Evolutionary conservation across 2,797 vertebrate genomes (phyloP), one percentile per base, ranked within the genome.

Genomic region (Acrocephalus scirpaceus): DNA sequence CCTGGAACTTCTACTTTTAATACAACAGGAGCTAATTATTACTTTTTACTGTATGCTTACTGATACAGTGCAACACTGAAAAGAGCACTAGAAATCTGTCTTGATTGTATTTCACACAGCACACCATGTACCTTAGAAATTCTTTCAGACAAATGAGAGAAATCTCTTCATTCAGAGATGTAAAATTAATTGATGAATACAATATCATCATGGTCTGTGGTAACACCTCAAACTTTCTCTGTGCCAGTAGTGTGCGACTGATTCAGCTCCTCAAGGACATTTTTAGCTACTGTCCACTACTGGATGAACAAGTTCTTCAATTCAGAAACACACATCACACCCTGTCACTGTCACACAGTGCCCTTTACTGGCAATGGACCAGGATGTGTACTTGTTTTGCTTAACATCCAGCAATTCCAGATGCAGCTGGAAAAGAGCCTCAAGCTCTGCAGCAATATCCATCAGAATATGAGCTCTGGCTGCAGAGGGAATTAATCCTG

Each of bases 351-450:
- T 78, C 75, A 44, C 67, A 62, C 66, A 42, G 22, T 15, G 62
- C 10, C 27, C 17, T 93, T 60, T 27, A 13, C 75, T 48, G 58
- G 58, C 67, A 88, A 10, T 4, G 10, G 34, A 51, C 50, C 58
- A 81, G 53, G 38, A 47, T 54, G 34, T 53, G 66, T 67, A 66
- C 25, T 78, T 13, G 3, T 71, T 90, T 82, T 81, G 32, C 21
- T 66, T 53, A 56, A 78, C 40, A n/a, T 67, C 78, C 74, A 90
- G 44, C 53, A 56, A 51, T 85, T 75, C 71, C 60, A 62, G 48
- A 70, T 84, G 57, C 48, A 71, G 57, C 30, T 74, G 77, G 60
- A 84, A 80, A 92, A 18, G 23, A 76, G 42, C 72, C 76, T 64
- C 10, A 2, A 84, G 90, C 51, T 88, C 57, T 77, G 40, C 73